phyloP scores from a whole-genome alignment of 2,797 vertebrate species.

The Artibeus jamaicensis region DNA sequence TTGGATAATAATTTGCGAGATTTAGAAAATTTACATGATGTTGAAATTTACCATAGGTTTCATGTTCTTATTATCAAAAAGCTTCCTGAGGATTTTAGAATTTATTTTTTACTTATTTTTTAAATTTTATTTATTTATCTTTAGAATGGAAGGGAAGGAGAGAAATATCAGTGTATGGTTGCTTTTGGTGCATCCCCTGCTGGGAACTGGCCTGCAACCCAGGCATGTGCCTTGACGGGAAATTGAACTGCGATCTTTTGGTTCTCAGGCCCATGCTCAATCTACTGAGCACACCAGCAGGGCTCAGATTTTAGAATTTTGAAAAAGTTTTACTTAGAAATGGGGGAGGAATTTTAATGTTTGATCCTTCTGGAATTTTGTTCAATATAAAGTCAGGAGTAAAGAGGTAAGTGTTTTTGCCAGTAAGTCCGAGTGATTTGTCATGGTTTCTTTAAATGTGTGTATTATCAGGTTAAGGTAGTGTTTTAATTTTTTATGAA shows the following conservation, averaged over 20 bases:
- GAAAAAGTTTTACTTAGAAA: too few relatives aligned
- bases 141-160: too few relatives aligned
- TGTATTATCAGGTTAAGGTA: neutral
- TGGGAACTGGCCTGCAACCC: too few relatives aligned
- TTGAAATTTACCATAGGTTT: conserved; percentile 24
- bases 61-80: neutral
- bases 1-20: neutral
- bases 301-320: too few relatives aligned
- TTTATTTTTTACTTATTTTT: too few relatives aligned
- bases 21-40: neutral
- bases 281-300: too few relatives aligned
- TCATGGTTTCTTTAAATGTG: neutral
- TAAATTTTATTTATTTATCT: too few relatives aligned
- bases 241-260: too few relatives aligned
- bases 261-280: too few relatives aligned
- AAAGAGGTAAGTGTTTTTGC: neutral
- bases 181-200: too few relatives aligned
- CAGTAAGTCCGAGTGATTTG: neutral
- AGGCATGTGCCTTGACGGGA: too few relatives aligned
- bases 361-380: neutral
- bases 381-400: neutral
- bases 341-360: neutral
- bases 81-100: neutral
- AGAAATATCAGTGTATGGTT: too few relatives aligned
- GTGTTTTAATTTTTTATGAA: conserved; percentile 3